phyloP scores from a whole-genome alignment of 2,797 vertebrate species.

The Hydrophis major region DNA sequence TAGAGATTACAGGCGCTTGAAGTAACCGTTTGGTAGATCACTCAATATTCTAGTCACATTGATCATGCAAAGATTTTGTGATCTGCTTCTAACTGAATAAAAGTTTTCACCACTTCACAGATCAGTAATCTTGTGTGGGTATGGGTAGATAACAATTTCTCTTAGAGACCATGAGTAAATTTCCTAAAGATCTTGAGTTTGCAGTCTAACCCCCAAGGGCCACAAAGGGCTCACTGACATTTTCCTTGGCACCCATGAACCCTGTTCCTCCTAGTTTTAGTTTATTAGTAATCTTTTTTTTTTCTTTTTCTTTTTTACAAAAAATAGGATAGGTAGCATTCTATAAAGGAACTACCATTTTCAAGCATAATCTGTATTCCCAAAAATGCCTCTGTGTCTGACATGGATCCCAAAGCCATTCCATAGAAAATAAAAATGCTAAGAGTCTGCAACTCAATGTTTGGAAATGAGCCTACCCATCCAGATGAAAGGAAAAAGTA shows the following conservation, averaged over 20 bases:
- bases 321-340: background rate
- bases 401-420: background rate
- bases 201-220: background rate
- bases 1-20: background rate
- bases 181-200: background rate
- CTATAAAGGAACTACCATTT: background rate
- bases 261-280: background rate
- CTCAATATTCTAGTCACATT: background rate
- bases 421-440: background rate
- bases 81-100: background rate
- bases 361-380: background rate
- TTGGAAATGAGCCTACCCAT: background rate
- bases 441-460: background rate
- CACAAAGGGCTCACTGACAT: background rate
- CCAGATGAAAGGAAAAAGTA: background rate
- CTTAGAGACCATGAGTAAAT: background rate
- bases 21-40: background rate
- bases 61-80: background rate
- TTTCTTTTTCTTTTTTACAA: too few relatives aligned
- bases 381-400: background rate
- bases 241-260: background rate
- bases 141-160: background rate
- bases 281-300: background rate
- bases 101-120: background rate
- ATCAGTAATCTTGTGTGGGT: background rate